Base-by-base conservation (phyloP, 2,113 vertebrate species). In the Lethenteron camtschaticum region DNA sequence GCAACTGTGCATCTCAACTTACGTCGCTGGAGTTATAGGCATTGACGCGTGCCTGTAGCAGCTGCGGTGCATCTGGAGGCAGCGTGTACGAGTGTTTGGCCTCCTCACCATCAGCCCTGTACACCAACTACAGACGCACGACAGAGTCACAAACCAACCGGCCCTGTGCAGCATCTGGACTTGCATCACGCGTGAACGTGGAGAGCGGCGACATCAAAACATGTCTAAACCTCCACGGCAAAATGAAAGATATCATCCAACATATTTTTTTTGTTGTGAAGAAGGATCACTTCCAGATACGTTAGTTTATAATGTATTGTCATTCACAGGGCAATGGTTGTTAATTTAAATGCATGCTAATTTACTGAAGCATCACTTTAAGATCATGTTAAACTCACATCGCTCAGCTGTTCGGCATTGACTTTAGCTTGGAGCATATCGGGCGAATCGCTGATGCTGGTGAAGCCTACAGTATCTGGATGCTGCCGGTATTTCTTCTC, bases 21-120 rank as follows among this genome's bases (percentile, higher is more conserved):
- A 66, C 63, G n/a, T 66, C n/a, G 63, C 63, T 66, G 63, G 24
- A 16, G 24, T 66, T 66, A n/a, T 9, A 66, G 63, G 63, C 63
- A 66, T 66, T 66, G n/a, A 24, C 10, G 24, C 63, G 63, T 16
- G 63, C 63, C 63, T 16, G 9, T 66, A 16, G 63, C n/a, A 66
- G 24, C 8, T 16, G 63, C n/a, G 63, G 63, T 16, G 63, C 63
- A 66, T 66, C 63, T 11, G 63, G 63, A n/a, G 24, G n/a, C n/a
- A 96, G 71, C 70, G 88, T 84, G 73, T 89, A 72, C 16, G 73
- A 78, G 13, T 83, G 81, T 78, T 96, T 99, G 72, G 94, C 90
- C 73, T 85, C 86, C 58, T 99, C 86, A 91, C 94, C 96, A 11
- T 81, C 81, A 79, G 92, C 87, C 77, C 79, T 87, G 75, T 99